Evolutionary conservation across 2,888 invertebrate species (phyloP), one percentile per base, ranked within the genome.

Genomic region (Ectropis crepuscularia): DNA sequence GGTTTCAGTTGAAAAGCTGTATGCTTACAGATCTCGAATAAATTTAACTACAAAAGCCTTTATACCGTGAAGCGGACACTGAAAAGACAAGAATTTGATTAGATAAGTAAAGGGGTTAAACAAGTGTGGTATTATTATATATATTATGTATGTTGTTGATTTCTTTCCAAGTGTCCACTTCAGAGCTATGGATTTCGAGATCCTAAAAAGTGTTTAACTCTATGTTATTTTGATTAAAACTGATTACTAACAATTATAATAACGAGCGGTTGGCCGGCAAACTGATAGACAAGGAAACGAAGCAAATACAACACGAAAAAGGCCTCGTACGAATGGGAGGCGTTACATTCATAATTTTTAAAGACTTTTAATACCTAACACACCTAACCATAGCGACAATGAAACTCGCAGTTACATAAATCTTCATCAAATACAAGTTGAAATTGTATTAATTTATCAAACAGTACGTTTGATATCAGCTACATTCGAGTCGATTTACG

Each of bases 201-300:
- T 69, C 68, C 66, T 64, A 54, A 51, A 54, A 43, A 9, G 11
- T 60, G 55, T 39, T 57, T 42, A 63, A 53, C 57, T 65, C 60
- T 60, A 65, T 50, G 59, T 49, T 64, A 66, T 62, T 67, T 63
- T 16, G 61, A 70, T 57, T 66, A 57, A 66, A 65, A 63, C 51
- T 62, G 53, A 39, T 61, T 48, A 65, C 68, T 63, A 67, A 50
- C 38, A 46, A 48, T 51, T 28, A 28, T 1, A 28, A 28, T 28
- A 28, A 28, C 16, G 42, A 53, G 65, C 66, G 63, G 54, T 61
- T 60, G 63, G 47, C 58, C 53, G 8, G 39, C 16, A 37, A 49
- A 57, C 55, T 53, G 48, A 43, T 38, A 48, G 16, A 28, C 16
- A 28, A 28, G 16, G 16, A 28, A 1, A 28, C 16, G 16, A 2